Percentiles rank a stretch among this genome's conserved stretches.
Conservation (phyloP, 2,888 invertebrate species). For the Clostera curtula region DNA sequence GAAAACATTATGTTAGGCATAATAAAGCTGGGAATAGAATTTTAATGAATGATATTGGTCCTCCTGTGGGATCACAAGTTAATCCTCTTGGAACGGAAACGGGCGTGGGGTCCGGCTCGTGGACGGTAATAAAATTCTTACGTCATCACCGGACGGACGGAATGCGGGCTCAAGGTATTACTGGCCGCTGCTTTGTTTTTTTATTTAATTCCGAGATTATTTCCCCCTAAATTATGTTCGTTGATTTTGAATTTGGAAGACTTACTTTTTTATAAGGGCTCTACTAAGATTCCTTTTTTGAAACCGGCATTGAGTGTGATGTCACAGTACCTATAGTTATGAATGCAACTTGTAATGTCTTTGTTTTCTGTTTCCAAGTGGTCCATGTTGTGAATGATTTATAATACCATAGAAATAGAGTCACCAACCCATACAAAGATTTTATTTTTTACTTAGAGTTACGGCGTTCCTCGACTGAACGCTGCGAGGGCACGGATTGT, state of each 20-base stretch:
- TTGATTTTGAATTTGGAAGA: slow-evolving; percentile 5
- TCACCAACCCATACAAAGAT: too few relatives aligned
- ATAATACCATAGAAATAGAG: too few relatives aligned
- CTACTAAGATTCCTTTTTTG: too few relatives aligned
- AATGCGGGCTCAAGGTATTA: slow-evolving; percentile 44
- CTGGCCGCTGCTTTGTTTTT: slow-evolving; percentile 43
- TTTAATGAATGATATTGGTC: slow-evolving; percentile 69
- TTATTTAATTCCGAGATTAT: slow-evolving; percentile 31
- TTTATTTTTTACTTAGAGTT: too few relatives aligned
- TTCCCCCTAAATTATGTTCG: slow-evolving; percentile 22
- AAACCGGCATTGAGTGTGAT: too few relatives aligned
- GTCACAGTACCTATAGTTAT: too few relatives aligned
- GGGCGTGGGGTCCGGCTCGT: slow-evolving; percentile 22
- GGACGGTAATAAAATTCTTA: slow-evolving; percentile 62
- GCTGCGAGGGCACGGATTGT: too few relatives aligned
- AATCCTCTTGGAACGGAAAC: slow-evolving; percentile 64
- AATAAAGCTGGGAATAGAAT: slow-evolving; percentile 63
- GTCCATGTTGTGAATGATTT: too few relatives aligned
- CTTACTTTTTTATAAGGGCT: neutral
- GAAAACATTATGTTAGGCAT: slow-evolving; percentile 42
- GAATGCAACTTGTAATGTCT: too few relatives aligned
- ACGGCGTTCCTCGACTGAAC: too few relatives aligned
- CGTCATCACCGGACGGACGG: slow-evolving; percentile 47
- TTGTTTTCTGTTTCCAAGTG: too few relatives aligned
- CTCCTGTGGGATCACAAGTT: slow-evolving; percentile 68